phyloP scores from a whole-genome alignment of 2,888 invertebrate genomes.

The Agrotis segetum region DNA sequence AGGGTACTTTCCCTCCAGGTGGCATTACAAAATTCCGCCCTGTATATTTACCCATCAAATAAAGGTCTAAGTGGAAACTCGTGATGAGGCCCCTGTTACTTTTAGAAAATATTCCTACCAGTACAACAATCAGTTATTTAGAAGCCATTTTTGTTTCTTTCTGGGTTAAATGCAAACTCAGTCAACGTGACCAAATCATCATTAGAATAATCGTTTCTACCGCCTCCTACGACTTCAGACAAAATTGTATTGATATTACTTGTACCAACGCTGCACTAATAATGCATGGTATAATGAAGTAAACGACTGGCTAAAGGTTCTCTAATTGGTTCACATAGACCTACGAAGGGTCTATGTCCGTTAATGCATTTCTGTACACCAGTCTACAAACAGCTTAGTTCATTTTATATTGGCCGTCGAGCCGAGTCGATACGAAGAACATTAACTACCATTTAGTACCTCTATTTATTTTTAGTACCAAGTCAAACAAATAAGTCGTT shows the following conservation, averaged over 20 bases:
- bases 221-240: neutral
- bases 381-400: neutral
- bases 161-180: neutral
- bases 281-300: constrained; percentile 33
- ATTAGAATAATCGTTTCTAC: constrained; percentile 6
- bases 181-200: neutral
- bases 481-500: constrained; percentile 28
- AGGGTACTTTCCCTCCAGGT: too few species aligned
- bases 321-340: neutral
- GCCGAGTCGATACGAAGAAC: neutral
- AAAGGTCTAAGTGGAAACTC: too few species aligned
- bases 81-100: neutral
- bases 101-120: too few species aligned
- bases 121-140: constrained; percentile 1
- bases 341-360: neutral
- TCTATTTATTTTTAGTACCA: neutral
- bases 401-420: neutral
- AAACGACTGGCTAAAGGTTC: neutral
- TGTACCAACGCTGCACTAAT: constrained; percentile 30
- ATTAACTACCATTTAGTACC: constrained; percentile 20
- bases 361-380: neutral
- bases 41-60: too few species aligned
- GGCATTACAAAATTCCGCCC: too few species aligned
- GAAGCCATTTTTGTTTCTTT: constrained; percentile 7
- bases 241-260: constrained; percentile 11